Conservation (phyloP, 2,113 vertebrate genomes). For the Odontophorus gujanensis region DNA sequence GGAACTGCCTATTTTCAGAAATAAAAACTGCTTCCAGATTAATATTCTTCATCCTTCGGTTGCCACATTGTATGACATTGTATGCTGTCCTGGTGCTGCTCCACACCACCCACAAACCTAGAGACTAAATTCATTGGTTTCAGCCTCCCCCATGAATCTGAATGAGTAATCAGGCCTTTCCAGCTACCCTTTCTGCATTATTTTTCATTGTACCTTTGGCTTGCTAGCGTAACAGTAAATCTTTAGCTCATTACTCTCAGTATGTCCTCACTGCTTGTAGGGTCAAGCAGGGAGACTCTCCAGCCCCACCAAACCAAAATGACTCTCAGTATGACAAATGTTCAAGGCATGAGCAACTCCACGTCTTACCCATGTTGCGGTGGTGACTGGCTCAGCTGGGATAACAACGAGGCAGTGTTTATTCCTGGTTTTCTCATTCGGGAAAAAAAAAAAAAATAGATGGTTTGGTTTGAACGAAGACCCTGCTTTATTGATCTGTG, state of each 20-base stretch:
- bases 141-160: slow-evolving; percentile 16
- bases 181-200: not conserved
- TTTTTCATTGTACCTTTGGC: slow-evolving; percentile 41
- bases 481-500: not conserved
- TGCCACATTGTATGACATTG: not conserved
- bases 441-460: not conserved
- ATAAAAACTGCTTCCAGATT: not conserved
- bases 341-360: not conserved
- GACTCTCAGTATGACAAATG: slow-evolving; percentile 32
- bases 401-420: not conserved
- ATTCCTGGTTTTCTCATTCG: not conserved
- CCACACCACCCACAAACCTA: slow-evolving; percentile 22
- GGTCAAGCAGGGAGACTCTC: slow-evolving; percentile 16
- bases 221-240: slow-evolving; percentile 20
- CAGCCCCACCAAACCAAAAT: not conserved
- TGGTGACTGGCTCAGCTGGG: not conserved
- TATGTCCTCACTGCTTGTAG: not conserved
- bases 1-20: not conserved
- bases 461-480: not conserved
- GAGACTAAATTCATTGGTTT: slow-evolving; percentile 34
- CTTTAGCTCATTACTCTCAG: slow-evolving; percentile 47
- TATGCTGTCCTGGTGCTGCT: slow-evolving; percentile 13
- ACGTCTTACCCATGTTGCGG: not conserved
- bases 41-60: not conserved
- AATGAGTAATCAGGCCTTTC: slow-evolving; percentile 41